Evolutionary conservation across 2,888 invertebrate genomes (phyloP), one percentile per base, ranked within the genome.

Genomic region (Cataglyphis livida): DNA sequence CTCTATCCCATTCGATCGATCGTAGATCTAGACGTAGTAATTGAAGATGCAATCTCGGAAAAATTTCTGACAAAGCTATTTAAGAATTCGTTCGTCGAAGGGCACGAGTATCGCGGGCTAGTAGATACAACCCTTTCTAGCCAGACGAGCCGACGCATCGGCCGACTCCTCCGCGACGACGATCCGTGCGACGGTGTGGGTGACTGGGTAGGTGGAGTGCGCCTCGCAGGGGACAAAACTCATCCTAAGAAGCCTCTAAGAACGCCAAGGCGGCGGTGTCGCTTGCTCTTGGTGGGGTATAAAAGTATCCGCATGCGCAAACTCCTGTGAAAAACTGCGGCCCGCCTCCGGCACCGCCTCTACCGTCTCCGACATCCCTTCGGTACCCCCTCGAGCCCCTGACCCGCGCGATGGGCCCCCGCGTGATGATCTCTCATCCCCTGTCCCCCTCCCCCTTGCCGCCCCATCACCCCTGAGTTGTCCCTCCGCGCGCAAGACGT

Each of bases 171-270:
- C 68, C 75, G 75, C 51, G 79, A 75, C 75, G 81, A 62, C 65
- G 48, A 12, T 35, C 12, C 12, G 65, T 15, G 76, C 44, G 75
- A 76, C 66, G 51, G 83, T 61, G 62, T 74, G 74, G 65, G 75
- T 65, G 21, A 73, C 61, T 38, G 82, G 66, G 41, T 48, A 71
- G 82, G 51, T 74, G 57, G 75, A 59, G 76, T 61, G 71, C 85
- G 89, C 59, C 85, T 81, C 62, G 87, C 76, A 88, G 91, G 90
- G 91, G 93, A 93, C 93, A 94, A 93, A 94, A 93, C 92, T 94
- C 92, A 91, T 90, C 93, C 92, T 93, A 94, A 94, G 93, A 94
- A 94, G 93, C 93, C 92, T 94, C 93, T 94, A 94, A 94, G 94
- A 94, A 94, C 91, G 90, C 84, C 87, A 90, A 91, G 91, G 90